Evolutionary conservation across 2,797 vertebrate genomes (phyloP).

Genomic region (Pangasius macronema): DNA sequence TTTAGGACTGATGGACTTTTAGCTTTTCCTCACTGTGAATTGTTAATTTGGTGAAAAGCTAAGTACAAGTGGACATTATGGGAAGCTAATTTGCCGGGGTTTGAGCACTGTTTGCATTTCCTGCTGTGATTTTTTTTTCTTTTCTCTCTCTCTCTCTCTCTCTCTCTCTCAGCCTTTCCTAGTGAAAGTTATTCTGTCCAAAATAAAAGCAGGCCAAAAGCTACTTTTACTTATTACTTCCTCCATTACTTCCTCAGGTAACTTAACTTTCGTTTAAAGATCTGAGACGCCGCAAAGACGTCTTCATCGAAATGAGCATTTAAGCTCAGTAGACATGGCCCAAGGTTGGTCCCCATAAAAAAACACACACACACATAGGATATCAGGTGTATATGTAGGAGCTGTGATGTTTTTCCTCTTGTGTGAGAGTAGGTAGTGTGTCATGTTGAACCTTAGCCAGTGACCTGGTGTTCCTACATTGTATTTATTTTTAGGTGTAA

Average conservation of each 20-base stretch:
- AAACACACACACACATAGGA: background rate
- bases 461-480: slow-evolving; percentile 55
- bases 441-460: slow-evolving; percentile 60
- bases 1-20: background rate
- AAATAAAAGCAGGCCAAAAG: background rate
- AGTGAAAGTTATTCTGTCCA: background rate
- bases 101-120: background rate
- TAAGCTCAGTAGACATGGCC: background rate
- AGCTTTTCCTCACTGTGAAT: background rate
- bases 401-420: slow-evolving; percentile 41
- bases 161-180: too few relatives aligned
- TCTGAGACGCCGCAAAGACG: background rate
- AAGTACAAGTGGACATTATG: background rate
- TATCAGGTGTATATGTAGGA: background rate
- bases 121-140: background rate
- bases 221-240: background rate
- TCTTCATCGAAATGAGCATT: background rate
- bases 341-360: too few relatives aligned
- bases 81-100: background rate
- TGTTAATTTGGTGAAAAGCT: background rate
- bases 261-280: background rate
- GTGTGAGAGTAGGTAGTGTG: slow-evolving; percentile 51
- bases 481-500: slow-evolving; percentile 59
- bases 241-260: background rate
- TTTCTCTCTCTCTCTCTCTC: too few relatives aligned